Percentiles rank a stretch among this genome's conserved stretches.
phyloP scores from a whole-genome alignment of 2,888 invertebrate species.

The Lumbricus terrestris region DNA sequence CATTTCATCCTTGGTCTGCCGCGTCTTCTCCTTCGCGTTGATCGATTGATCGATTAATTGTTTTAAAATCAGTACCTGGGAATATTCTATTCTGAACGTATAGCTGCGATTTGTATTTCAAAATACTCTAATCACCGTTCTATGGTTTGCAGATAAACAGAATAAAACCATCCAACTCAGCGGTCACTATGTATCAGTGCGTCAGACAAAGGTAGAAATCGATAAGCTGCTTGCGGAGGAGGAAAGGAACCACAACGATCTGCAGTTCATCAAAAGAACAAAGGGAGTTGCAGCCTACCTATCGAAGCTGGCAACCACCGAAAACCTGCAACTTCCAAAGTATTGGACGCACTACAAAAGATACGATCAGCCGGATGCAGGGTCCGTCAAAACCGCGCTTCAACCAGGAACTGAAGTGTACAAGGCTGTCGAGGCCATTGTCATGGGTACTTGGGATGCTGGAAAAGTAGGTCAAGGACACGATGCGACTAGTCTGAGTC shows the following conservation, averaged over 20 bases:
- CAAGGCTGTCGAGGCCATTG: conserved; percentile 18
- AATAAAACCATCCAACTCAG: neutral
- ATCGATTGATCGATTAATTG: too few species aligned
- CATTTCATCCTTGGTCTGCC: too few species aligned
- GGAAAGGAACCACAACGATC: neutral
- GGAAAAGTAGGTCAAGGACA: conserved; percentile 14
- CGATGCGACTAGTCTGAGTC: conserved; percentile 19
- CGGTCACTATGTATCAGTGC: neutral
- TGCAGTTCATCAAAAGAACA: neutral
- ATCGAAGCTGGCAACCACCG: neutral
- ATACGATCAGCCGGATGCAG: neutral
- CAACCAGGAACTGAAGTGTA: neutral
- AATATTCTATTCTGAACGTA: neutral
- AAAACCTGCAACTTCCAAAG: neutral
- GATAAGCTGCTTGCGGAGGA: neutral
- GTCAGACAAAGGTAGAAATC: neutral
- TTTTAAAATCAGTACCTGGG: too few species aligned
- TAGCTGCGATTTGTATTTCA: neutral
- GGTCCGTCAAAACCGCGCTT: neutral
- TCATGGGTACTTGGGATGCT: conserved; percentile 20
- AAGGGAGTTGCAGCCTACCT: conserved; percentile 10
- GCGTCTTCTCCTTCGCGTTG: too few species aligned
- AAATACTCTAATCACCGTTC: neutral
- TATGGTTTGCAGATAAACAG: neutral
- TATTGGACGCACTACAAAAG: neutral